A percentile compares a stretch with the other conserved stretches of the same genome.
Conservation (phyloP, 2,888 invertebrate species). For the Microctonus hyperodae region DNA sequence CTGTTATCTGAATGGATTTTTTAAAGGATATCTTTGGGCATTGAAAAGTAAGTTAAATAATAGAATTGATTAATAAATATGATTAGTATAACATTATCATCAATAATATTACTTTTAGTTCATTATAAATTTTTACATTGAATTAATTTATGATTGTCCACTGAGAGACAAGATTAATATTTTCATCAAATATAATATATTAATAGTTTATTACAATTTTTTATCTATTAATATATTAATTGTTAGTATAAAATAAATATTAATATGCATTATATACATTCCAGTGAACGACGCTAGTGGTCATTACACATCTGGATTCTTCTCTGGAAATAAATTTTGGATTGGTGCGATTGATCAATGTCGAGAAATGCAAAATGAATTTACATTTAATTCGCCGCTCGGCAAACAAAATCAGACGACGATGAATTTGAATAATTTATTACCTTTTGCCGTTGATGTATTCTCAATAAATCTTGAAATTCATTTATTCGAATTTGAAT, state of each 20-base stretch:
- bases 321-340: constrained; percentile 49
- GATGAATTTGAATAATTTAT: constrained; percentile 26
- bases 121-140: no score
- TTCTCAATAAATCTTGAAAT: constrained; percentile 45
- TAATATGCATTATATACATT: constrained; percentile 22
- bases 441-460: constrained; percentile 47
- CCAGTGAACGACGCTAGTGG: constrained; percentile 53
- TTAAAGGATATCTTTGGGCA: constrained; percentile 66
- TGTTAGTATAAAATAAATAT: constrained; percentile 17
- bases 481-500: constrained; percentile 35
- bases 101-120: no score
- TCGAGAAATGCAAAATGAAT: constrained; percentile 44
- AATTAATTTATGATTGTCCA: no score
- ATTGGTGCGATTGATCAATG: constrained; percentile 48
- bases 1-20: constrained; percentile 63
- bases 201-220: neutral
- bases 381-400: constrained; percentile 20
- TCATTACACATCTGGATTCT: constrained; percentile 46
- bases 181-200: neutral
- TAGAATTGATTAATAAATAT: neutral
- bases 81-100: neutral
- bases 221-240: constrained; percentile 5
- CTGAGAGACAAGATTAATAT: no score
- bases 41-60: constrained; percentile 63
- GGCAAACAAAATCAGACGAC: constrained; percentile 23